Conservation (phyloP, 2,888 invertebrate species). For the Drosophila paranaensis region DNA sequence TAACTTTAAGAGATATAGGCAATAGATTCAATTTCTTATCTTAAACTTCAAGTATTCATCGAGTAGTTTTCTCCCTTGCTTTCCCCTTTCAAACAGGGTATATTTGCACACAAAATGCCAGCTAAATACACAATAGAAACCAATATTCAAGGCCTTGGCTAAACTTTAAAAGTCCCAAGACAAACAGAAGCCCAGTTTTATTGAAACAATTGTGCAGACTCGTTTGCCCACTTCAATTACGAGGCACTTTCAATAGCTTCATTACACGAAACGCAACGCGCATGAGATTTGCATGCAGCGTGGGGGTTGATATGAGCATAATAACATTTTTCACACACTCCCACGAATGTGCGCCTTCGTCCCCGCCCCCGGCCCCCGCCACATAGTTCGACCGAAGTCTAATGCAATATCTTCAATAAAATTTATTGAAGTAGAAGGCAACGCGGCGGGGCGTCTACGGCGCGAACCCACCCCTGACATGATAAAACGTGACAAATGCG, state of each 20-base stretch:
- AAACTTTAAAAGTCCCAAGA: background rate
- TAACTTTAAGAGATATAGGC: no score
- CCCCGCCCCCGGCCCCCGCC: background rate
- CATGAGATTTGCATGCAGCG: constrained; percentile 37
- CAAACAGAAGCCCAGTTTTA: constrained; percentile 11
- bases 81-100: background rate
- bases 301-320: constrained; percentile 23
- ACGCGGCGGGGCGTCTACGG: constrained; percentile 24
- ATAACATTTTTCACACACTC: constrained; percentile 28
- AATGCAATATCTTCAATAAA: constrained; percentile 50
- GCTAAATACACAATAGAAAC: background rate
- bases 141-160: background rate
- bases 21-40: background rate
- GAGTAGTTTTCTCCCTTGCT: no score
- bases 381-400: constrained; percentile 27
- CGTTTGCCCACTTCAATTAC: constrained; percentile 12
- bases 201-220: constrained; percentile 28
- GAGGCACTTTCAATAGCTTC: constrained; percentile 30
- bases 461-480: constrained; percentile 26
- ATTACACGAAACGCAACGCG: constrained; percentile 30
- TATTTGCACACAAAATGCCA: background rate
- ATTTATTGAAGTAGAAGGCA: constrained; percentile 24
- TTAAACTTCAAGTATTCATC: background rate
- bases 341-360: constrained; percentile 1
- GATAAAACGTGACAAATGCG: constrained; percentile 67